Evolutionary conservation across 2,113 vertebrate genomes (phyloP), one percentile per base, ranked within the genome.

Genomic region (Rhegmatorhina hoffmannsi): DNA sequence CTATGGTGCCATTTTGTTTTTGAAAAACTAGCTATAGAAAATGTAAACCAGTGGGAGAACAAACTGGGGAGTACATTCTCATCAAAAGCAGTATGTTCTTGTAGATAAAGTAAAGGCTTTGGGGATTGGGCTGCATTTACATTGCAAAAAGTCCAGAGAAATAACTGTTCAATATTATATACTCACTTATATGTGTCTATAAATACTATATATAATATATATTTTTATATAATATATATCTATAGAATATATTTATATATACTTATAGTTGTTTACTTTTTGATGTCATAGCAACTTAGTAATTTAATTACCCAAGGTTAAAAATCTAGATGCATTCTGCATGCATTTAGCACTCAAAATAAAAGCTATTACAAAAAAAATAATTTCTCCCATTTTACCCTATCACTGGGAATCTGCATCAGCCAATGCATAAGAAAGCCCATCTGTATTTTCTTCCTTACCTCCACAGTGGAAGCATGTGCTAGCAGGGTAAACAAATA

Each of bases 31-130:
- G 68, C 74, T 56, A 24, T 34, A 72, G 78, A 49, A 96, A 94
- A 87, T 69, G 52, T 82, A 90, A 93, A 88, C 56, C n/a, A 78
- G 24, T 72, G 74, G 67, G 78, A 92, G 81, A 96, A 89, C 84
- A 94, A 92, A 93, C 84, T 34, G 82, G 66, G 43, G 86, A 91
- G 62, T 43, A 43, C 78, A 58, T 86, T 92, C 73, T 77, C 53
- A 84, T 94, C 90, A 95, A 73, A 88, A 86, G n/a, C 43, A 87
- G 18, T 44, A 55, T 56, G 36, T 55, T 93, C 55, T 64, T 38
- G 28, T 23, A 72, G 40, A 62, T 53, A 56, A 89, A 82, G 19
- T 21, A 59, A 76, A 74, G 55, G 17, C n/a, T 67, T 4, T 10
- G 4, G 40, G 31, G 44, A 4, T 24, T 72, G 46, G 28, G 63